A percentile compares a stretch with the other conserved stretches of the same genome.
phyloP scores from a whole-genome alignment of 2,888 invertebrate species.

The Mesorhabditis sp. region DNA sequence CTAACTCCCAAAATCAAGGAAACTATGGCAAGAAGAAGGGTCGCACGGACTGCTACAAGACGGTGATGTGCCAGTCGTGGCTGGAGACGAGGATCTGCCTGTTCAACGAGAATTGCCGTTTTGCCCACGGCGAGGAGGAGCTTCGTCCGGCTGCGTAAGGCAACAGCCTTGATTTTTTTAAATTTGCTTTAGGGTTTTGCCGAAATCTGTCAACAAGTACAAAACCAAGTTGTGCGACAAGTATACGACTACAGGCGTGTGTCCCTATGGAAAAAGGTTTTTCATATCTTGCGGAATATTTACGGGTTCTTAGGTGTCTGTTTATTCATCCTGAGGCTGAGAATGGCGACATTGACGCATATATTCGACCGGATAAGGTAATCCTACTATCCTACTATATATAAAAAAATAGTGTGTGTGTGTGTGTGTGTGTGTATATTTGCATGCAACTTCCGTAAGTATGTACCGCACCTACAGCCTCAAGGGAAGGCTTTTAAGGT shows the following conservation, averaged over 20 bases:
- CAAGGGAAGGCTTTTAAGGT: too few species aligned
- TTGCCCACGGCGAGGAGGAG: conserved; percentile 53
- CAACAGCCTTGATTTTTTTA: not conserved
- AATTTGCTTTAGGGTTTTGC: conserved; percentile 28
- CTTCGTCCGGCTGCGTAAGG: conserved; percentile 43
- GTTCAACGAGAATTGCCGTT: conserved; percentile 52
- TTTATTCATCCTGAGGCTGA: conserved; percentile 52
- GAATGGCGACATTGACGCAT: conserved; percentile 31
- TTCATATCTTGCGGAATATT: too few species aligned
- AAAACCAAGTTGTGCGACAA: conserved; percentile 57
- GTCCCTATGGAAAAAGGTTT: conserved; percentile 50
- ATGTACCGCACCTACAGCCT: too few species aligned
- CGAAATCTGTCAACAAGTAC: conserved; percentile 49
- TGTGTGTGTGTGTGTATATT: too few species aligned
- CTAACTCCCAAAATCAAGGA: too few species aligned
- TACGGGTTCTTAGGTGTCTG: conserved; percentile 27
- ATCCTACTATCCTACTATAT: too few species aligned
- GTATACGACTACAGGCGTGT: conserved; percentile 55
- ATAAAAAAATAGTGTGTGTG: too few species aligned
- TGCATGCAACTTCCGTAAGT: too few species aligned
- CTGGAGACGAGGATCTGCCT: conserved; percentile 45
- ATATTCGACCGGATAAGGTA: conserved; percentile 42
- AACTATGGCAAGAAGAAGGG: not conserved
- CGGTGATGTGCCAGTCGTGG: conserved; percentile 56
- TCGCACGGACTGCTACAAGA: conserved; percentile 52